phyloP scores from a whole-genome alignment of 2,113 vertebrate species.

The Pyrgilauda ruficollis region DNA sequence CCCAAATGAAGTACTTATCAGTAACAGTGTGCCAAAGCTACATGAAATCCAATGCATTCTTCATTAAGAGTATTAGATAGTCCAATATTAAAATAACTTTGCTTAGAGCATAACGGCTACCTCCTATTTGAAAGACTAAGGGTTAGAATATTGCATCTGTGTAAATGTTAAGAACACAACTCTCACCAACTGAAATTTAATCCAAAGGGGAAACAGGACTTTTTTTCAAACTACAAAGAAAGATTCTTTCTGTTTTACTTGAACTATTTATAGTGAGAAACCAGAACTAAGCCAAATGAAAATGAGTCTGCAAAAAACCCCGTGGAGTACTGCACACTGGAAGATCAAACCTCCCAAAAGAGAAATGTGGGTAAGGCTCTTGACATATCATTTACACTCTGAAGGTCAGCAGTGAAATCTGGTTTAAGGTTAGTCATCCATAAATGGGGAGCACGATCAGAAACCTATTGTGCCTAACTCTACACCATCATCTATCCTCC shows the following conservation, averaged over 20 bases:
- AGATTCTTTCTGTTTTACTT: not conserved
- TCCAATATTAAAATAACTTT: not conserved
- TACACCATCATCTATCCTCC: not conserved
- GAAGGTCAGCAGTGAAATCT: not conserved
- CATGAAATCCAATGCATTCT: not conserved
- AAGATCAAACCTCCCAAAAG: not conserved
- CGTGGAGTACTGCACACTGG: accelerated
- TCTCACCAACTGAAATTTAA: not conserved
- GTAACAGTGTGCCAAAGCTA: not conserved
- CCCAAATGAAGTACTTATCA: not conserved
- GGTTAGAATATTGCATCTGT: not conserved
- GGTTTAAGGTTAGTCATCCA: not conserved
- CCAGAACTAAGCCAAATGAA: slow-evolving; percentile 26
- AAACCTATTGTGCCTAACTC: not conserved
- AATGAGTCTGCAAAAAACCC: slow-evolving; percentile 44
- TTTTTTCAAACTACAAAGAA: not conserved
- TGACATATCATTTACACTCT: not conserved
- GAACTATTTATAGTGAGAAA: slow-evolving; percentile 33
- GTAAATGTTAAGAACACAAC: not conserved
- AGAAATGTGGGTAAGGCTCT: not conserved
- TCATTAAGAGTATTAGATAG: not conserved
- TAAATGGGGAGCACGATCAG: not conserved
- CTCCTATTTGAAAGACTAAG: not conserved
- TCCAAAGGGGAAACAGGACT: not conserved
- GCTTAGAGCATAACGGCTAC: not conserved